These are phyloP conservation scores for Margarornis squamiger DNA, from an alignment of 2,797 vertebrate species.

Conservation along the genomic window DNA sequence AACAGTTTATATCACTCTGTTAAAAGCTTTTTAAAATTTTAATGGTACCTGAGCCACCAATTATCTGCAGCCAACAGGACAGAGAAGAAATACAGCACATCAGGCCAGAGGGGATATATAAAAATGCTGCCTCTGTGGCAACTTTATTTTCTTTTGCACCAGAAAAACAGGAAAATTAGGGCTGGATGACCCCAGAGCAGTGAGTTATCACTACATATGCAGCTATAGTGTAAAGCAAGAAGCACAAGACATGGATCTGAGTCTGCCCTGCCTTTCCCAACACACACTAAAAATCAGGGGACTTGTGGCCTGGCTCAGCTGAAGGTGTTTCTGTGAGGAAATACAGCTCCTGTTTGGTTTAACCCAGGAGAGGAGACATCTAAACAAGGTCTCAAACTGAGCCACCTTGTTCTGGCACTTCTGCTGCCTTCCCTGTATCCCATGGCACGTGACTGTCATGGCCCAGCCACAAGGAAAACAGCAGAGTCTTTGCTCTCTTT, in stretches of 20 bases:
- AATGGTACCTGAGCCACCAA: background rate
- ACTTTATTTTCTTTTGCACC: background rate
- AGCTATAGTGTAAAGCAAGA: background rate
- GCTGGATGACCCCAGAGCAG: background rate
- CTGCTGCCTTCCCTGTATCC: background rate
- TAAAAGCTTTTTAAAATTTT: background rate
- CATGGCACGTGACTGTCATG: accelerated
- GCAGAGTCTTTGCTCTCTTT: background rate
- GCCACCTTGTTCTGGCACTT: background rate
- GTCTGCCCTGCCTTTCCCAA: background rate
- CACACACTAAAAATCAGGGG: accelerated
- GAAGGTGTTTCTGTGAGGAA: background rate
- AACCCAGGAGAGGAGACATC: background rate
- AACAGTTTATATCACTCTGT: background rate
- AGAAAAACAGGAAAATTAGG: background rate
- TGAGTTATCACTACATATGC: background rate
- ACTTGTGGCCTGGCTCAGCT: background rate
- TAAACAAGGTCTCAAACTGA: background rate
- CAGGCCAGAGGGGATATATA: background rate
- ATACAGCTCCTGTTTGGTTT: background rate
- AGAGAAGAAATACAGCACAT: background rate
- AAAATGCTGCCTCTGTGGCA: background rate
- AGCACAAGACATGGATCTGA: accelerated
- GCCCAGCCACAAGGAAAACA: background rate
- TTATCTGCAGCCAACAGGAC: background rate